Evolutionary conservation across 2,888 invertebrate species (phyloP).

Genomic region (Molorchus minor): DNA sequence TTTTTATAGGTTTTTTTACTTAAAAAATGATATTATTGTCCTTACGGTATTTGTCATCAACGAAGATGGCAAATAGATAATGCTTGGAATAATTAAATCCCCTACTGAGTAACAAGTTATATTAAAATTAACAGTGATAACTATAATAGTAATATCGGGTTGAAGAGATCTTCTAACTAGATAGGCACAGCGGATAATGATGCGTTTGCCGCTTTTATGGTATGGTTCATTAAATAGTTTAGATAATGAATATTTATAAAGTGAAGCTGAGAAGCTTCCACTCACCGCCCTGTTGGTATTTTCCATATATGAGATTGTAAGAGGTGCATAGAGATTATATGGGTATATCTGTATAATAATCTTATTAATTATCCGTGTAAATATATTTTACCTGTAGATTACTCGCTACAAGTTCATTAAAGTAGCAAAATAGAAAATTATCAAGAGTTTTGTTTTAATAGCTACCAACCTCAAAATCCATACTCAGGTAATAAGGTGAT

Average conservation of each 20-base stretch:
- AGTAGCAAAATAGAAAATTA: too few relatives aligned
- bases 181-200: conserved; percentile 13
- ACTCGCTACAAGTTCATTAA: too few relatives aligned
- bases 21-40: too few relatives aligned
- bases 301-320: conserved; percentile 4
- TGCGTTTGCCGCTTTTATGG: conserved; percentile 5
- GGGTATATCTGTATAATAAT: too few relatives aligned
- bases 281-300: neutral
- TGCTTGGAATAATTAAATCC: conserved; percentile 12
- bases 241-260: conserved; percentile 13
- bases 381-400: too few relatives aligned
- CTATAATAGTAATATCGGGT: conserved; percentile 29
- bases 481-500: too few relatives aligned
- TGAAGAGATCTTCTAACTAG: conserved; percentile 21
- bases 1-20: too few relatives aligned
- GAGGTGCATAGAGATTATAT: too few relatives aligned
- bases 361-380: too few relatives aligned
- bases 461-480: too few relatives aligned
- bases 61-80: conserved; percentile 17
- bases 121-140: conserved; percentile 21
- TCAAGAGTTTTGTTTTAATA: too few relatives aligned
- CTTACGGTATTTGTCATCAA: too few relatives aligned
- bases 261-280: neutral
- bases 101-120: conserved; percentile 12
- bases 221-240: conserved; percentile 17